Base-by-base conservation (phyloP, 2,113 vertebrate species). In the Pachyramphus minor region DNA sequence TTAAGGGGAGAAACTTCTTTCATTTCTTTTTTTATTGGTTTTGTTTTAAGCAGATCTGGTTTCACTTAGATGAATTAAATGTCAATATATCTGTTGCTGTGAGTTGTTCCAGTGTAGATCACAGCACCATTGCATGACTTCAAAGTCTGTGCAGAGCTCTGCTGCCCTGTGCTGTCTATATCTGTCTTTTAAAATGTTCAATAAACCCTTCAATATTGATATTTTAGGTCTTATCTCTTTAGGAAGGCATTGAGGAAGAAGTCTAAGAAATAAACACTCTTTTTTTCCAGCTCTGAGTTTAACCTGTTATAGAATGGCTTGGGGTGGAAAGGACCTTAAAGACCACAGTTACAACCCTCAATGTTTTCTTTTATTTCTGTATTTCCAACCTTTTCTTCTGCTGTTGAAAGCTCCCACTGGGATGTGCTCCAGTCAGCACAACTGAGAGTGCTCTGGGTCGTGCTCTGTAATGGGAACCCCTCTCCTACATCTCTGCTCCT, bases 21-120 rank as follows among this genome's bases (percentile, higher is more conserved):
- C 14, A 15, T 31, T 39, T 52, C 58, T 41, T 30, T 45, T 45
- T 23, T 24, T 68, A 45, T 68, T 79, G 42, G 35, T 81, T 88
- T 58, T 62, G 88, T 96, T 96, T 89, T 53, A 77, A 90, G 87
- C 81, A 96, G 97, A 91, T 97, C 98, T 98, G 97, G 93, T 98
- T 98, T 98, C 97, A 97, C 94, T 98, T 97, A 97, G 93, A 95
- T 93, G 87, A 97, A 97, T 98, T 95, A 95, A 97, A 97, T 97
- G 95, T 96, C 97, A 93, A 87, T 97, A 31, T 95, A 97, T 98
- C 96, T 97, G 96, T 96, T 97, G 87, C 96, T 97, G 91, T 79
- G 94, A 92, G 93, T 93, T 97, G 95, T 97, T 97, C 95, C 96
- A 97, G 92, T 91, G 93, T 91, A 94, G 94, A 96, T 97, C 97